These are phyloP conservation scores for Oryzias sinensis DNA, from an alignment of 2,797 vertebrate genomes.

Conservation along the genomic window DNA sequence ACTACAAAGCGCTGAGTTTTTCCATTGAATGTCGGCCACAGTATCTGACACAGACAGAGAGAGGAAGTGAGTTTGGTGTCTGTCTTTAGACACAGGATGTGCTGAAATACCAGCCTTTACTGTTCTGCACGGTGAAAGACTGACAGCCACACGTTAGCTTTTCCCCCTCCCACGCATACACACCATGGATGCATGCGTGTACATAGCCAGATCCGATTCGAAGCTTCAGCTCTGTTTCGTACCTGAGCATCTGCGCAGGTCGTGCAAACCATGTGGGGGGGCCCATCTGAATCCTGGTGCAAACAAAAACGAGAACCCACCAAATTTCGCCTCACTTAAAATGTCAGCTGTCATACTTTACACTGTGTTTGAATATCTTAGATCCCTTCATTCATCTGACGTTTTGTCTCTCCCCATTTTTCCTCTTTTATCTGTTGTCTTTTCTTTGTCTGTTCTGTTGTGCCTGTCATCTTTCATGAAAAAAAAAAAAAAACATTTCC, in stretches of 20 bases:
- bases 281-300: neutral
- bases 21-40: conserved; percentile 73
- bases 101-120: conserved; percentile 63
- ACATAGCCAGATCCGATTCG: conserved; percentile 26
- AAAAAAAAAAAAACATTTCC: conserved; percentile 43
- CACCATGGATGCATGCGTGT: conserved; percentile 36
- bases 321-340: neutral
- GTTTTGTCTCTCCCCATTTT: conserved; percentile 70
- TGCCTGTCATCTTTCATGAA: conserved; percentile 72
- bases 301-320: neutral
- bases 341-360: conserved; percentile 65
- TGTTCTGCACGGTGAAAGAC: conserved; percentile 62
- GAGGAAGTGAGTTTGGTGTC: conserved; percentile 66
- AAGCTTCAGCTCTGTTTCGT: conserved; percentile 11
- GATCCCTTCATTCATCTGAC: conserved; percentile 65
- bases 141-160: conserved; percentile 64
- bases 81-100: conserved; percentile 81
- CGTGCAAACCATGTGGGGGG: neutral
- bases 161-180: conserved; percentile 53
- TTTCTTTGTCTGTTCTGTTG: conserved; percentile 63
- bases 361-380: conserved; percentile 48
- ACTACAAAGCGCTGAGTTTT: conserved; percentile 73
- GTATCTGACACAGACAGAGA: conserved; percentile 54
- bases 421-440: conserved; percentile 72
- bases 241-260: neutral